These are phyloP conservation scores for Penaeus vannamei DNA, from an alignment of 1,140 invertebrate genomes.

Conservation along the genomic window DNA sequence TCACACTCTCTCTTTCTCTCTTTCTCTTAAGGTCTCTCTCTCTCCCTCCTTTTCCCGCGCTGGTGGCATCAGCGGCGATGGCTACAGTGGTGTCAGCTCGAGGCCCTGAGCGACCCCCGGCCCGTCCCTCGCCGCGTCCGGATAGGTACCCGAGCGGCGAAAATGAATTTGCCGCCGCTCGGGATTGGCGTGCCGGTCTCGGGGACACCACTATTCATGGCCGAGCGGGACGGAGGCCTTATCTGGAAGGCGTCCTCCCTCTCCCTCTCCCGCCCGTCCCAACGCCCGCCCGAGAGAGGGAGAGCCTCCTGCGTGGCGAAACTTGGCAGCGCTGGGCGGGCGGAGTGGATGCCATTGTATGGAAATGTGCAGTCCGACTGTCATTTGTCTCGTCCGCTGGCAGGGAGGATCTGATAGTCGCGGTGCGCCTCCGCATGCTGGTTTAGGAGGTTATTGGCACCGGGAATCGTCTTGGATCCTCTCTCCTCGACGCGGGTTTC, in stretches of 20 bases:
- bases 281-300: background rate
- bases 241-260: no score
- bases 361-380: conserved; percentile 65
- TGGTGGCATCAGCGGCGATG: conserved; percentile 52
- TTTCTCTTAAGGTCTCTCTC: no score
- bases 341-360: conserved; percentile 65
- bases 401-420: conserved; percentile 61
- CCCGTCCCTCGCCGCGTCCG: no score
- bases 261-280: background rate
- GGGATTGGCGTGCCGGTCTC: no score
- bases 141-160: no score
- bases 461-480: conserved; percentile 17
- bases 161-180: no score
- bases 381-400: conserved; percentile 62
- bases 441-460: conserved; percentile 65
- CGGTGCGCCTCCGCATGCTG: conserved; percentile 51
- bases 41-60: background rate
- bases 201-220: no score
- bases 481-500: background rate
- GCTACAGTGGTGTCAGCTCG: conserved; percentile 25
- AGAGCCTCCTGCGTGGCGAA: background rate
- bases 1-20: no score
- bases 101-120: no score
- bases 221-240: no score
- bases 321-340: conserved; percentile 57